A percentile compares a stretch with the other conserved stretches of the same genome.
phyloP scores from a whole-genome alignment of 1,140 invertebrate genomes.

The Idris sp. region DNA sequence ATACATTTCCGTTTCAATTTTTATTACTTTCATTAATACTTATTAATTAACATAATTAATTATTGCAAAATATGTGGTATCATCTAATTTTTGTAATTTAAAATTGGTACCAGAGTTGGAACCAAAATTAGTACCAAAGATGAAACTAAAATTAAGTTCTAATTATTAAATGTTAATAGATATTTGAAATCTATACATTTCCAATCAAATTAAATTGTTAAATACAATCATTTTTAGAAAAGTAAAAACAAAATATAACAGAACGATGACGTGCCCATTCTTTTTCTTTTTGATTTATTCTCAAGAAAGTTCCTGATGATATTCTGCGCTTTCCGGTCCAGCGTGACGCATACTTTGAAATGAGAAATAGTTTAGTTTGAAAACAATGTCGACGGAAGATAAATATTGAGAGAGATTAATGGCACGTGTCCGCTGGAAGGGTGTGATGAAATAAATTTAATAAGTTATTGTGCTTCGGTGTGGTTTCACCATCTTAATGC shows the following conservation, averaged over 20 bases:
- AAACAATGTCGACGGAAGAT: conserved; percentile 34
- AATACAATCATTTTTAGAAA: too few relatives aligned
- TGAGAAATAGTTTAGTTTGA: conserved; percentile 31
- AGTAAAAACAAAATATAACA: conserved; percentile 52
- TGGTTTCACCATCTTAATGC: conserved; percentile 4
- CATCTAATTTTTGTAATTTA: conserved; percentile 9
- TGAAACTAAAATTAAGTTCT: too few relatives aligned
- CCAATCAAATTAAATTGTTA: too few relatives aligned
- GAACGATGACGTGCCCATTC: conserved; percentile 50
- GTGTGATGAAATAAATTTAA: conserved; percentile 32
- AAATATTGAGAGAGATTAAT: conserved; percentile 45
- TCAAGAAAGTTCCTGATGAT: conserved; percentile 24
- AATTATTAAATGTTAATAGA: too few relatives aligned
- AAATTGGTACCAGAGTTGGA: conserved; percentile 16
- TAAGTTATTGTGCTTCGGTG: conserved; percentile 17
- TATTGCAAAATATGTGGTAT: conserved; percentile 11
- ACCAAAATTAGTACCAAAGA: conserved; percentile 4
- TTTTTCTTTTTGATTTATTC: conserved; percentile 18
- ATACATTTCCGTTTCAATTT: conserved; percentile 50
- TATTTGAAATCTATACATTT: too few relatives aligned
- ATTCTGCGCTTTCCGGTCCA: conserved; percentile 45
- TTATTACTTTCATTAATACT: conserved; percentile 51
- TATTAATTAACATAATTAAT: conserved; percentile 56
- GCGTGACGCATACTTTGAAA: conserved; percentile 8
- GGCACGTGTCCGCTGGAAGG: conserved; percentile 5